Percentiles rank a stretch among this genome's conserved stretches.
Evolutionary conservation across 2,888 invertebrate species (phyloP).

Genomic region (Apamea monoglypha): DNA sequence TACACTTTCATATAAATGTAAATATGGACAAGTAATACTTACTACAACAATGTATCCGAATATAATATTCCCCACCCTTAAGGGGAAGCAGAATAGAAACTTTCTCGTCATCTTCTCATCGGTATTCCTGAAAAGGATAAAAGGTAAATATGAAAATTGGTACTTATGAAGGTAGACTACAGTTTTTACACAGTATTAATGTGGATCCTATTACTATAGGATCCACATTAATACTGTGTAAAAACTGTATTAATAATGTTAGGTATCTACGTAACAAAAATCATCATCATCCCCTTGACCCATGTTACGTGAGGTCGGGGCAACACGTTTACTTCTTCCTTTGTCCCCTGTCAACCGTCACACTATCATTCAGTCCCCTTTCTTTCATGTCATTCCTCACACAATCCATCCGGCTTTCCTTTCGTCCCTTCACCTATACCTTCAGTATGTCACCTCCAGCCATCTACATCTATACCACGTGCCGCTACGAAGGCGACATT

Average conservation of each 20-base stretch:
- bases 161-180: too few relatives aligned
- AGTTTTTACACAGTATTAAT: background rate
- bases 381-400: background rate
- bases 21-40: slow-evolving; percentile 72
- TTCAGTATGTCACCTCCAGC: background rate
- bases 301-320: background rate
- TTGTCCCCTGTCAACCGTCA: background rate
- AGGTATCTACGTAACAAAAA: background rate
- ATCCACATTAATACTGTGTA: too few relatives aligned
- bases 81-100: slow-evolving; percentile 87
- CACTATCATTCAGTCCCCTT: background rate
- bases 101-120: slow-evolving; percentile 87
- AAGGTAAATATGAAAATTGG: slow-evolving; percentile 15
- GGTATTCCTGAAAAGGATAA: slow-evolving; percentile 77
- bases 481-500: too few relatives aligned
- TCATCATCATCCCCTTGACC: background rate
- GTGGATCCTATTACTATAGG: too few relatives aligned
- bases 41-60: slow-evolving; percentile 87
- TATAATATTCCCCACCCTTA: slow-evolving; percentile 85
- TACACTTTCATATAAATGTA: slow-evolving; percentile 33
- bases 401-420: background rate
- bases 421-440: background rate
- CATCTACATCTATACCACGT: background rate
- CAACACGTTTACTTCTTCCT: background rate
- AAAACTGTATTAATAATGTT: too few relatives aligned